These are phyloP conservation scores for Pygoscelis adeliae DNA, from an alignment of 2,113 vertebrate species.

Conservation along the genomic window DNA sequence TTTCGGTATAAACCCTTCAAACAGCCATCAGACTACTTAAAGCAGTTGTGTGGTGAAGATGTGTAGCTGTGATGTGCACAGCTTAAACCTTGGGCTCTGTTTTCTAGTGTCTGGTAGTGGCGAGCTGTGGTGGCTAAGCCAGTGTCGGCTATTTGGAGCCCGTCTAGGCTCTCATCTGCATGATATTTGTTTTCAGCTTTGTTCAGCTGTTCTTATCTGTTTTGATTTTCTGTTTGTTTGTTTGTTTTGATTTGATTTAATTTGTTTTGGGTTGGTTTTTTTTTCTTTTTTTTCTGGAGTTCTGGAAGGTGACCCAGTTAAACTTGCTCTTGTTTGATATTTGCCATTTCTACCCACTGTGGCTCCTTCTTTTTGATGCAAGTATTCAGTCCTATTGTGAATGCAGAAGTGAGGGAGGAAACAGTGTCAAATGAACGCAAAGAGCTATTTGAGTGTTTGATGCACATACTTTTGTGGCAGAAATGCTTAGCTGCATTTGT, in stretches of 20 bases:
- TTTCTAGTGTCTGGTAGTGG: background rate
- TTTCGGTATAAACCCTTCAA: background rate
- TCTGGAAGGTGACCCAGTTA: background rate
- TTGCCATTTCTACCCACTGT: background rate
- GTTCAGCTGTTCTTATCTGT: background rate
- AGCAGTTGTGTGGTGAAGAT: background rate
- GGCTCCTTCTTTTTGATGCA: background rate
- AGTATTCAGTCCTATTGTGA: background rate
- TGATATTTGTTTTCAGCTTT: background rate
- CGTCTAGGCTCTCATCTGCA: background rate
- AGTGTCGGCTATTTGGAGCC: background rate
- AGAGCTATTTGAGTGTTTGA: background rate
- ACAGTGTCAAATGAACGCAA: background rate
- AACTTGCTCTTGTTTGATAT: background rate
- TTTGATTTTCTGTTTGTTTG: background rate
- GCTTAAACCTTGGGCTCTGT: background rate
- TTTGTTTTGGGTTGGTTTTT: background rate
- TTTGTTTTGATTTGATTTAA: background rate
- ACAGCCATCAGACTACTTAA: fast-evolving
- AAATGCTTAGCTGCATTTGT: background rate
- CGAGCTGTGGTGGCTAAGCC: background rate
- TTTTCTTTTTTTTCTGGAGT: background rate
- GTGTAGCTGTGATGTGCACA: background rate
- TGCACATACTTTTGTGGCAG: background rate
- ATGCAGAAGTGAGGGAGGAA: background rate